phyloP scores from a whole-genome alignment of 2,888 invertebrate species.

The Caenorhabditis sp. region DNA sequence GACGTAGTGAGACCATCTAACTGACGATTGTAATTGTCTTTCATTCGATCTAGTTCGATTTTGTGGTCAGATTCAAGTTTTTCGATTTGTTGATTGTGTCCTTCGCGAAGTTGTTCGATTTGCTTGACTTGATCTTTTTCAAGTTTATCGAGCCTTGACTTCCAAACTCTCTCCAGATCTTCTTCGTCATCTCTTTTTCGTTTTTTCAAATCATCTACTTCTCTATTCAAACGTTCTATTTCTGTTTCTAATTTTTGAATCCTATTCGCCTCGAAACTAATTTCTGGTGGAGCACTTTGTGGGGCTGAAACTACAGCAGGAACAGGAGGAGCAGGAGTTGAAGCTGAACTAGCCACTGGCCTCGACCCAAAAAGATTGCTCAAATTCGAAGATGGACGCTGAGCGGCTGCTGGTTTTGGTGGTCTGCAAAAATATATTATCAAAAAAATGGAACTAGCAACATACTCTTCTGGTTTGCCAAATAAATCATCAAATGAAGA shows the following conservation, averaged over 20 bases:
- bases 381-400: not conserved
- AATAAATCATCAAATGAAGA: slow-evolving; percentile 8
- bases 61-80: slow-evolving; percentile 45
- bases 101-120: not conserved
- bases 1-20: slow-evolving; percentile 44
- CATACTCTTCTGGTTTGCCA: not conserved
- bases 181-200: slow-evolving; percentile 36
- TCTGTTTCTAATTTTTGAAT: slow-evolving; percentile 29
- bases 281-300: not conserved
- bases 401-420: not conserved
- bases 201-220: slow-evolving; percentile 32
- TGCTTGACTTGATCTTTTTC: not conserved
- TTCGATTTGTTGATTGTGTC: slow-evolving; percentile 15
- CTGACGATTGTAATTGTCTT: slow-evolving; percentile 41
- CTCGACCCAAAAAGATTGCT: not conserved
- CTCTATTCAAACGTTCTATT: slow-evolving; percentile 31
- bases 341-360: not conserved
- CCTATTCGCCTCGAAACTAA: slow-evolving; percentile 15
- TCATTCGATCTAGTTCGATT: slow-evolving; percentile 44
- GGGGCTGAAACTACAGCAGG: not conserved
- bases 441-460: too few relatives aligned
- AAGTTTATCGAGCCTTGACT: slow-evolving; percentile 10
- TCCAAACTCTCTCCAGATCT: slow-evolving; percentile 33
- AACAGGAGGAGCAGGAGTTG: not conserved
- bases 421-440: not conserved